Evolutionary conservation across 1,140 invertebrate species (phyloP).

Genomic region (Caenorhabditis briggsae): DNA sequence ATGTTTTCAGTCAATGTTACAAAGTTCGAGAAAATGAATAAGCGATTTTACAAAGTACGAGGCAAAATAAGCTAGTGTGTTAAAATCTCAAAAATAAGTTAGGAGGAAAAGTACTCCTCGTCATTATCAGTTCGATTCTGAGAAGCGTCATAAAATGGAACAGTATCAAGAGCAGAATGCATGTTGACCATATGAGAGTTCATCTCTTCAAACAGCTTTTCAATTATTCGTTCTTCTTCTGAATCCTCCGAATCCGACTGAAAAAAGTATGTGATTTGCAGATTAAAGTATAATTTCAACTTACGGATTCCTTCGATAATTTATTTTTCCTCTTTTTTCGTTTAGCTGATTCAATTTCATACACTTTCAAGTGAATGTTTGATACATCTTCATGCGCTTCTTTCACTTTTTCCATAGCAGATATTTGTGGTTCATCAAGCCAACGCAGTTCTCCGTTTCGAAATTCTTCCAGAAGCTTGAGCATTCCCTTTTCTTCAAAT

Average conservation of each 20-base stretch:
- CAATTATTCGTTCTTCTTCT: slow-evolving; percentile 17
- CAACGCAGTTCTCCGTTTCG: slow-evolving; percentile 52
- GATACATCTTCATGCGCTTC: slow-evolving; percentile 56
- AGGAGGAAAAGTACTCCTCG: slow-evolving; percentile 43
- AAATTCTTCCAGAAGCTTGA: slow-evolving; percentile 56
- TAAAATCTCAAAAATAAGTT: background rate
- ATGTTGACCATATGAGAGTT: slow-evolving; percentile 30
- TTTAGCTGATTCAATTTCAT: slow-evolving; percentile 44
- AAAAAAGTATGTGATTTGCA: background rate
- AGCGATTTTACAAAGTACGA: background rate
- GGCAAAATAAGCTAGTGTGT: background rate
- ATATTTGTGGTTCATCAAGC: slow-evolving; percentile 52
- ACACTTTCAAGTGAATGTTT: slow-evolving; percentile 53
- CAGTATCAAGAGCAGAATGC: slow-evolving; percentile 33
- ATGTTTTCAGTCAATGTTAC: background rate
- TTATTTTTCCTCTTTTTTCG: background rate
- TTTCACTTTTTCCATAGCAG: slow-evolving; percentile 51
- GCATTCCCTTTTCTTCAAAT: slow-evolving; percentile 41
- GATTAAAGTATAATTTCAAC: background rate
- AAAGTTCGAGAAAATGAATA: background rate
- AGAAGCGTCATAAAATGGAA: slow-evolving; percentile 49
- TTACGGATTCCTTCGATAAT: background rate
- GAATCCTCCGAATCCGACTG: slow-evolving; percentile 37
- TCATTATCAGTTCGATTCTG: slow-evolving; percentile 29
- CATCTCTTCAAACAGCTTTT: slow-evolving; percentile 24